Conservation (phyloP, 2,797 vertebrate species). For the Florisuga fusca region DNA sequence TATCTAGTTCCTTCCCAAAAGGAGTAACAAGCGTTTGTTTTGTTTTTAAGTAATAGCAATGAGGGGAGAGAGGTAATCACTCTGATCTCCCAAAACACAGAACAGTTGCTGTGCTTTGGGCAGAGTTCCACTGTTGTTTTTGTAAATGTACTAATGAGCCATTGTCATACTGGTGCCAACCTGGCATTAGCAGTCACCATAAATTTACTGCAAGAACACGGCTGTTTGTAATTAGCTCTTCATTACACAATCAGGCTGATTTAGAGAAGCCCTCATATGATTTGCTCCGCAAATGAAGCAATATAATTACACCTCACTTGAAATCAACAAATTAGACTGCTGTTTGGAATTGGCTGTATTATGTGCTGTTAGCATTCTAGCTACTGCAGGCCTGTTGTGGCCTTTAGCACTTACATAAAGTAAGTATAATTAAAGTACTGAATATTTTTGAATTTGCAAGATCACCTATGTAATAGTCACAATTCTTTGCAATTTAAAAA, state of each 20-base stretch:
- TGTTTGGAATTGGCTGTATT: constrained; percentile 81
- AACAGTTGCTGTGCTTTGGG: constrained; percentile 61
- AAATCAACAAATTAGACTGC: constrained; percentile 87
- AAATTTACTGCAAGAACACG: constrained; percentile 83
- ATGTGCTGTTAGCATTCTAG: constrained; percentile 70
- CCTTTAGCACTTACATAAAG: constrained; percentile 77
- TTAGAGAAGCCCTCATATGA: constrained; percentile 84
- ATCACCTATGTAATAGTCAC: constrained; percentile 56
- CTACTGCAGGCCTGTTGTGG: constrained; percentile 72
- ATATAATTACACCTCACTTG: constrained; percentile 85
- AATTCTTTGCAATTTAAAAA: constrained; percentile 63
- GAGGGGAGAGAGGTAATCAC: constrained; percentile 63
- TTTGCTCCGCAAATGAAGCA: constrained; percentile 86
- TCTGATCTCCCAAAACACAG: constrained; percentile 51
- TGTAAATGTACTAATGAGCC: constrained; percentile 84
- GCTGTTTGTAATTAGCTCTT: constrained; percentile 88
- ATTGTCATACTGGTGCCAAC: constrained; percentile 81
- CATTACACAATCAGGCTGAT: constrained; percentile 89
- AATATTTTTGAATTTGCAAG: constrained; percentile 69
- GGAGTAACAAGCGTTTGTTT: background rate
- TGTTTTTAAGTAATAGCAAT: constrained; percentile 64
- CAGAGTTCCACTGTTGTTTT: constrained; percentile 79
- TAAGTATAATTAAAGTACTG: constrained; percentile 76
- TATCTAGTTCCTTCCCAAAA: constrained; percentile 19
- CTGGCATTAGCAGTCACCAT: constrained; percentile 83